Conservation (phyloP, 1,140 invertebrate genomes). For the Drosophila murphyi region DNA sequence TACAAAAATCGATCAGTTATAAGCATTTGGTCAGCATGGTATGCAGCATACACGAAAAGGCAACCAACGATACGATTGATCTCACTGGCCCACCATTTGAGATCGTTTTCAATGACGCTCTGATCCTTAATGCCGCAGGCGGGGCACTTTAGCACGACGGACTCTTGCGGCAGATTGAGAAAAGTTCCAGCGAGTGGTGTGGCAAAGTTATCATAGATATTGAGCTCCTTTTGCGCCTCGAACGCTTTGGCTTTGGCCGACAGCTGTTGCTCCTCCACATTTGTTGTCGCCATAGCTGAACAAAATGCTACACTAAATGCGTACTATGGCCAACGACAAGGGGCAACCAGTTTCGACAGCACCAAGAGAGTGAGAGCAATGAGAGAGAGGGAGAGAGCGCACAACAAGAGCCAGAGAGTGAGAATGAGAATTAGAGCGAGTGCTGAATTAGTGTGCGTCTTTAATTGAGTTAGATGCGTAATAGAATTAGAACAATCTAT, state of each 20-base stretch:
- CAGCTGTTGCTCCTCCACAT: constrained; percentile 32
- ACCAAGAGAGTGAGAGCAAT: constrained; percentile 14
- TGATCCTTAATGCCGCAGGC: constrained; percentile 65
- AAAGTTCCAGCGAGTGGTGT: constrained; percentile 75
- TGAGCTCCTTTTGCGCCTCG: constrained; percentile 52
- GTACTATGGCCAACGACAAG: constrained; percentile 13
- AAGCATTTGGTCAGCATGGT: background rate
- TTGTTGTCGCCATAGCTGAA: constrained; percentile 49
- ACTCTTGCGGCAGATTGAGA: constrained; percentile 68
- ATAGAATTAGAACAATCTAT: constrained; percentile 65
- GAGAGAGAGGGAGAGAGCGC: background rate
- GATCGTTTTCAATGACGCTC: constrained; percentile 70
- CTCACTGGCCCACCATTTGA: constrained; percentile 79
- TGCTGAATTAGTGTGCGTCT: constrained; percentile 38
- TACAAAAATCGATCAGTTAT: background rate
- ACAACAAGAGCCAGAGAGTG: background rate
- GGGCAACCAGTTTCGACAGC: constrained; percentile 55
- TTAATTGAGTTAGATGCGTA: constrained; percentile 79
- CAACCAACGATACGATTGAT: constrained; percentile 76
- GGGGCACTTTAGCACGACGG: constrained; percentile 70
- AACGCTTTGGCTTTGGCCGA: constrained; percentile 43
- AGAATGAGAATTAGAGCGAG: constrained; percentile 2
- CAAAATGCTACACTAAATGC: constrained; percentile 53
- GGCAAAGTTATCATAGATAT: constrained; percentile 80
- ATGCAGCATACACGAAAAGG: constrained; percentile 72